These are phyloP conservation scores for Phaenicophaeus curvirostris DNA, from an alignment of 2,797 vertebrate species.

Conservation along the genomic window DNA sequence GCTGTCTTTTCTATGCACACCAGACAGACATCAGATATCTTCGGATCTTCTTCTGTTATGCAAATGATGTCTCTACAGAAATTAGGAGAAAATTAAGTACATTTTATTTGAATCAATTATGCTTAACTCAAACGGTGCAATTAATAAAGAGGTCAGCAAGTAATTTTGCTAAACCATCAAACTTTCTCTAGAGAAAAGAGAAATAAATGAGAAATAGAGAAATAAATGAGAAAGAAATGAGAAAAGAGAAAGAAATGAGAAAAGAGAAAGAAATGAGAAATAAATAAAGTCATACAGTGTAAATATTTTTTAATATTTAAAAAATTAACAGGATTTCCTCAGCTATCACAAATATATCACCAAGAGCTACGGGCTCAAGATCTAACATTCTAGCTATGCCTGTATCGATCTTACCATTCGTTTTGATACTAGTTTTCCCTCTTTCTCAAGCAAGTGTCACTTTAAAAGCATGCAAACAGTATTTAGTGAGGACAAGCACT, in stretches of 20 bases:
- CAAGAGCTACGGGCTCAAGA: not conserved
- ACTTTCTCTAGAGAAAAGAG: not conserved
- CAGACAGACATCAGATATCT: not conserved
- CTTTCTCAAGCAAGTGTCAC: slow-evolving; percentile 5
- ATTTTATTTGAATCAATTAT: not conserved
- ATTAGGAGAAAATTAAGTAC: not conserved
- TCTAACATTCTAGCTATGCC: not conserved
- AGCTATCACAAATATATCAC: not conserved
- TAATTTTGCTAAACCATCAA: not conserved
- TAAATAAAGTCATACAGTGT: not conserved
- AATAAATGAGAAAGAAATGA: too few species aligned
- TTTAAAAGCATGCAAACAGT: not conserved
- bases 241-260: not conserved
- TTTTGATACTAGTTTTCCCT: slow-evolving; percentile 8
- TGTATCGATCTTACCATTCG: not conserved
- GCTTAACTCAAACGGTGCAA: not conserved
- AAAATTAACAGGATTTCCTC: slow-evolving; percentile 13
- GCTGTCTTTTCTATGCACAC: not conserved
- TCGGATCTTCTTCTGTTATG: not conserved
- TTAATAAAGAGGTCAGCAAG: not conserved
- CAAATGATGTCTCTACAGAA: not conserved
- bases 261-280: not conserved
- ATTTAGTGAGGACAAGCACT: slow-evolving; percentile 26
- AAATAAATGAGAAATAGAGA: too few species aligned
- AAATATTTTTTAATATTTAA: not conserved